Base-by-base conservation (phyloP, 1,140 invertebrate species). In the Anastrepha obliqua region DNA sequence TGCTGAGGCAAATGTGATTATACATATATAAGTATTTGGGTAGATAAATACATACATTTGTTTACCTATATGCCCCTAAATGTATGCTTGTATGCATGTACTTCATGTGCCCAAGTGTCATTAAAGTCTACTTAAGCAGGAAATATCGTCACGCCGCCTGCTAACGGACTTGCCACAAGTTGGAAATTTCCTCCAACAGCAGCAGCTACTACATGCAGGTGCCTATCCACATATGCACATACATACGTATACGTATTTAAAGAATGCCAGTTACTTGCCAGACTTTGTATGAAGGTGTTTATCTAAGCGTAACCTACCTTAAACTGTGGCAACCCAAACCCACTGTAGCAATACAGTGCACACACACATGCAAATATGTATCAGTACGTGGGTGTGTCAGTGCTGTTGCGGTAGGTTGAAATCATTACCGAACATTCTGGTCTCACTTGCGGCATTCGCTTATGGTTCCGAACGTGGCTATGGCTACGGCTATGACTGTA, bases 91-190 rank as follows among this genome's bases (percentile, higher is more conserved):
- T n/a, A 20, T 81, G 42, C 67, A 5, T 0, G 44, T 3, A n/a
- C 64, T 8, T 44, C 42, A 20, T 55, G n/a, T 9, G n/a, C 17
- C 47, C 74, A 51, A 81, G 47, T 81, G 47, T 55, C 74, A 81
- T 81, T 81, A 81, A 81, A 81, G 74, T 81, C 47, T 81, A 81
- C 74, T 81, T 81, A 81, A 81, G 47, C 74, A 81, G 74, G 74
- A 81, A 81, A 81, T 81, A 81, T 81, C 74, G 74, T 81, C 47
- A 81, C 74, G 17, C n/a, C 51, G 67, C 47, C 55, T 55, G 47
- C 47, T 8, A 55, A 55, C 47, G 15, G 20, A 51, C 42, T 78
- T 78, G 70, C 70, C 47, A 55, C 47, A n/a, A 78, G 44, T 20
- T 78, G n/a, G 70, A 17, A 51, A 78, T 78, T 51, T 51, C 47